phyloP scores from a whole-genome alignment of 2,888 invertebrate species.

The Coleophora flavipennella region DNA sequence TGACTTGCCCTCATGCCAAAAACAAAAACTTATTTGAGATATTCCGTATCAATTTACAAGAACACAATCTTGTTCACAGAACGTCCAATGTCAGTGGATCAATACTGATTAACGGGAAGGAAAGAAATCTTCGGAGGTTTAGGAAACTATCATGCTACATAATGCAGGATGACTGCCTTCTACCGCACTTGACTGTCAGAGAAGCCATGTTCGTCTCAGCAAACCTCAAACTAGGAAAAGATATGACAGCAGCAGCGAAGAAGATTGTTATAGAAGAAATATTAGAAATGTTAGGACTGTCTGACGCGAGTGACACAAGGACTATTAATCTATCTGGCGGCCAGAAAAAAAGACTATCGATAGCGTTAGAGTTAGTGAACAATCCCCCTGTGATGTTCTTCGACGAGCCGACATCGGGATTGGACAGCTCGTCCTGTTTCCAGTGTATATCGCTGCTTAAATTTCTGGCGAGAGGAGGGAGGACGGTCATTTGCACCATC shows the following conservation, averaged over 20 bases:
- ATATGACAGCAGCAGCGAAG: slow-evolving; percentile 79
- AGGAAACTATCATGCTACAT: slow-evolving; percentile 96
- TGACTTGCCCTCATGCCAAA: no score
- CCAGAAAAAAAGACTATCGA: slow-evolving; percentile 91
- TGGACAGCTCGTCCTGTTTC: slow-evolving; percentile 95
- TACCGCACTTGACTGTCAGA: slow-evolving; percentile 90
- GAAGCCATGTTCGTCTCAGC: slow-evolving; percentile 96
- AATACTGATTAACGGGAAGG: slow-evolving; percentile 90
- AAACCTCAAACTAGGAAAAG: slow-evolving; percentile 90
- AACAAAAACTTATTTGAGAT: not conserved
- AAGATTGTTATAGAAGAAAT: slow-evolving; percentile 89
- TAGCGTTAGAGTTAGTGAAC: slow-evolving; percentile 93
- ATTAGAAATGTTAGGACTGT: slow-evolving; percentile 85
- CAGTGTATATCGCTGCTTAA: slow-evolving; percentile 92
- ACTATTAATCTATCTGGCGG: slow-evolving; percentile 90
- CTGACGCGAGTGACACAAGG: slow-evolving; percentile 84
- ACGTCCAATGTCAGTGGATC: slow-evolving; percentile 88
- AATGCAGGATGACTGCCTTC: slow-evolving; percentile 94
- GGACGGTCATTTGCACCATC: slow-evolving; percentile 96
- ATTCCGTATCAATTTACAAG: not conserved
- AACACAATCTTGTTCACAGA: slow-evolving; percentile 57
- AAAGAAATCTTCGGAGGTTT: slow-evolving; percentile 88
- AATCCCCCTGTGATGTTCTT: slow-evolving; percentile 99
- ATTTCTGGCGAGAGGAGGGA: slow-evolving; percentile 87
- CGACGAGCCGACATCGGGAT: slow-evolving; percentile 93